Evolutionary conservation across 2,113 vertebrate species (phyloP).

Genomic region (Lasiurus cinereus): DNA sequence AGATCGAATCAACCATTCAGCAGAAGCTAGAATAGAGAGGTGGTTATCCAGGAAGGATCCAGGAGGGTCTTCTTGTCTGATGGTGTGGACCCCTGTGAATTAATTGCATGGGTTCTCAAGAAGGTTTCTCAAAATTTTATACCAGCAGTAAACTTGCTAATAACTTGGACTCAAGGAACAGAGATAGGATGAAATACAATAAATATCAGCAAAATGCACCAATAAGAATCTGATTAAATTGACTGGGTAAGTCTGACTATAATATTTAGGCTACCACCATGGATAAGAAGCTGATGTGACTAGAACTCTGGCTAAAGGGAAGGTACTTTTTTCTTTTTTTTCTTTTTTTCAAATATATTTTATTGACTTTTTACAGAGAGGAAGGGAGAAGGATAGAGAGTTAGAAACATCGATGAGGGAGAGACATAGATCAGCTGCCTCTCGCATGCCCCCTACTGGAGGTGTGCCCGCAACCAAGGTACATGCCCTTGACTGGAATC

Average conservation of each 20-base stretch:
- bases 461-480: too few species aligned
- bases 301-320: neutral
- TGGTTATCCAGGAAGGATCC: neutral
- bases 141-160: neutral
- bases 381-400: too few species aligned
- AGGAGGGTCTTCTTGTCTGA: neutral
- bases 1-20: neutral
- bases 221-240: neutral
- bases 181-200: neutral
- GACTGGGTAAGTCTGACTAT: neutral
- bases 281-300: neutral
- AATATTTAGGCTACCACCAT: neutral
- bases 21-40: neutral
- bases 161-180: neutral
- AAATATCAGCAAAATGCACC: neutral
- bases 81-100: neutral
- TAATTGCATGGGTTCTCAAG: neutral
- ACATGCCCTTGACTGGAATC: too few species aligned
- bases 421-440: too few species aligned
- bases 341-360: too few species aligned
- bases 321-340: too few species aligned
- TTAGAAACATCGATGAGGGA: too few species aligned
- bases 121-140: slow-evolving; percentile 13
- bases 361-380: too few species aligned
- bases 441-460: too few species aligned